Conservation (phyloP, 2,797 vertebrate genomes). For the Xyrichtys novacula region DNA sequence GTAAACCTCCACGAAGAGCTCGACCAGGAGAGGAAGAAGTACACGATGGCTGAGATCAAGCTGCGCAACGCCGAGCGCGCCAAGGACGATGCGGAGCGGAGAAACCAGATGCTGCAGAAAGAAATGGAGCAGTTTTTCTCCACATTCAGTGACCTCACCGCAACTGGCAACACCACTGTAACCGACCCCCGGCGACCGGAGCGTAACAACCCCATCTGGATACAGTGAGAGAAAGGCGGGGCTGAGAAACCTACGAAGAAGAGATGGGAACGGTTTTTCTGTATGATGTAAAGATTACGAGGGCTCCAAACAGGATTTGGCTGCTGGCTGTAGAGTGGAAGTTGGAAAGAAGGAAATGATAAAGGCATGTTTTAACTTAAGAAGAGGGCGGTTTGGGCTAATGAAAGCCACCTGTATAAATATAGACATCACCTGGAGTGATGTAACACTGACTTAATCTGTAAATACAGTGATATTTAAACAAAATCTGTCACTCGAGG, state of each 20-base stretch:
- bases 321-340: constrained; percentile 33
- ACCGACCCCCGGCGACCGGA: constrained; percentile 90
- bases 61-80: constrained; percentile 97
- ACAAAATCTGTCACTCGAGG: constrained; percentile 25
- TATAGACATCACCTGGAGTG: constrained; percentile 74
- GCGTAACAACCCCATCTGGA: constrained; percentile 95
- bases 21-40: constrained; percentile 98
- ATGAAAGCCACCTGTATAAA: constrained; percentile 40
- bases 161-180: constrained; percentile 79
- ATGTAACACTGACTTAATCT: constrained; percentile 54
- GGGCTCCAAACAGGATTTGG: constrained; percentile 66
- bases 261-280: constrained; percentile 26
- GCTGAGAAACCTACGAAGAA: constrained; percentile 10
- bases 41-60: constrained; percentile 99
- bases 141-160: constrained; percentile 95
- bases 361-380: constrained; percentile 60
- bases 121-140: constrained; percentile 99
- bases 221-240: constrained; percentile 87
- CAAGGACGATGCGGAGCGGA: constrained; percentile 96
- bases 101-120: constrained; percentile 97
- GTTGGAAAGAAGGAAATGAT: constrained; percentile 28
- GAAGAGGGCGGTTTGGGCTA: constrained; percentile 14
- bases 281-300: constrained; percentile 26
- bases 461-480: constrained; percentile 77
- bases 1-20: constrained; percentile 93